Conservation (phyloP, 2,888 invertebrate genomes). For the Ochropleura leucogaster region DNA sequence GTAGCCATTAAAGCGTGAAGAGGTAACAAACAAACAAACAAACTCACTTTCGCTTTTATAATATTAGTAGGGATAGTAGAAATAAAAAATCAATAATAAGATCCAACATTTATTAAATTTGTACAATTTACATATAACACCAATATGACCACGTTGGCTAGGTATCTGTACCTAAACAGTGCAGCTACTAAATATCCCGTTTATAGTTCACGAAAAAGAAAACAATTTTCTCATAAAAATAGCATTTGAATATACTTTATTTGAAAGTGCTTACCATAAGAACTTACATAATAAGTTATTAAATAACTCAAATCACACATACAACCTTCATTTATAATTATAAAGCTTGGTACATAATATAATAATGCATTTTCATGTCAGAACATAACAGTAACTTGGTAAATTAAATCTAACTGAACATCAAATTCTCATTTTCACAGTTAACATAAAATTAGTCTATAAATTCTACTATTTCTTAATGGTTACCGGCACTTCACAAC, state of each 20-base stretch:
- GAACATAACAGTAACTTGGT: constrained; percentile 21
- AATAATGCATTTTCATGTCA: constrained; percentile 17
- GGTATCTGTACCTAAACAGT: constrained; percentile 76
- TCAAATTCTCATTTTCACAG: constrained; percentile 8
- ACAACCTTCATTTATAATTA: constrained; percentile 59
- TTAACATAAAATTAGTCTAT: constrained; percentile 30
- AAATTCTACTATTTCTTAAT: not conserved
- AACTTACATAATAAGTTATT: constrained; percentile 55
- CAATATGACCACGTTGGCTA: constrained; percentile 72
- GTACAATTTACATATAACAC: constrained; percentile 86
- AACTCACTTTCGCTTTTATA: too few species aligned
- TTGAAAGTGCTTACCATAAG: constrained; percentile 60
- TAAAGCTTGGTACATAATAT: constrained; percentile 33
- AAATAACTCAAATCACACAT: constrained; percentile 50
- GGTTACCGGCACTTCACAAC: not conserved
- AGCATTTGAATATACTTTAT: constrained; percentile 58
- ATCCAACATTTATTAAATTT: constrained; percentile 89
- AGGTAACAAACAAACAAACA: too few species aligned
- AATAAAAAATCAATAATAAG: constrained; percentile 65
- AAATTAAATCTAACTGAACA: constrained; percentile 30
- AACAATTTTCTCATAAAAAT: constrained; percentile 63
- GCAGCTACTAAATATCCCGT: constrained; percentile 76
- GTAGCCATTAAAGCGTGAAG: too few species aligned
- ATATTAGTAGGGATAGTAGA: too few species aligned
- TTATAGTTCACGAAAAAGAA: constrained; percentile 76